A percentile compares a stretch with the other conserved stretches of the same genome.
Evolutionary conservation across 2,797 vertebrate species (phyloP).

Genomic region (Leptoclinus maculatus): DNA sequence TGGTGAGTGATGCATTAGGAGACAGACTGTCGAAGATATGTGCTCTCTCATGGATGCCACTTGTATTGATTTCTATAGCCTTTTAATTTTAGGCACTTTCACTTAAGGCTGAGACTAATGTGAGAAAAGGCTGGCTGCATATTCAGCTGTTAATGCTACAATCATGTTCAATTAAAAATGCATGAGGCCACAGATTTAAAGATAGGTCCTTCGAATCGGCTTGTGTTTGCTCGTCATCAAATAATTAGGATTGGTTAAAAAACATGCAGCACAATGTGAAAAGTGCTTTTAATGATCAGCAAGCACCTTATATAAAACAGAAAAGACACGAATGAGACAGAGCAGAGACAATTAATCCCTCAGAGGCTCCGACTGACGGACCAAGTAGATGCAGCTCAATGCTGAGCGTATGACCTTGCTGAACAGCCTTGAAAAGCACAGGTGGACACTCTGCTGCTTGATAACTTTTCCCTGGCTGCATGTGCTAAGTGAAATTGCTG

Average conservation of each 20-base stretch:
- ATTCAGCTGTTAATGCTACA: conserved; percentile 87
- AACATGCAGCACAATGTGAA: conserved; percentile 85
- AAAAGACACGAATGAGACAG: conserved; percentile 85
- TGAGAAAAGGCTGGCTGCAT: conserved; percentile 77
- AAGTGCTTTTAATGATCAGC: conserved; percentile 89
- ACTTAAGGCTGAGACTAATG: conserved; percentile 78
- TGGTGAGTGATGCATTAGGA: conserved; percentile 75
- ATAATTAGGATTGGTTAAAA: conserved; percentile 89
- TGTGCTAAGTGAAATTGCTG: conserved; percentile 74
- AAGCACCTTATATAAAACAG: conserved; percentile 84
- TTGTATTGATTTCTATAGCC: conserved; percentile 83
- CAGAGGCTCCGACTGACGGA: conserved; percentile 87
- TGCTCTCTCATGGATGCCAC: conserved; percentile 72
- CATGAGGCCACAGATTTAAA: conserved; percentile 85
- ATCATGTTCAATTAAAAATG: conserved; percentile 94
- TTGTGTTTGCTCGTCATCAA: conserved; percentile 88
- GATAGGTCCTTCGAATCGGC: conserved; percentile 81
- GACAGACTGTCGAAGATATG: conserved; percentile 65
- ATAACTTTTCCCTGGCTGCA: conserved; percentile 85
- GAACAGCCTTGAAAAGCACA: conserved; percentile 85
- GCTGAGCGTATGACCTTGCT: conserved; percentile 87
- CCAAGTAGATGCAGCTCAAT: conserved; percentile 89
- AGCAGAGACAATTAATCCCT: conserved; percentile 91
- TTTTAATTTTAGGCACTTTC: conserved; percentile 86
- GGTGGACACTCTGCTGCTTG: conserved; percentile 87